Base-by-base conservation (phyloP, 2,113 vertebrate species). In the Pao palembangensis region DNA sequence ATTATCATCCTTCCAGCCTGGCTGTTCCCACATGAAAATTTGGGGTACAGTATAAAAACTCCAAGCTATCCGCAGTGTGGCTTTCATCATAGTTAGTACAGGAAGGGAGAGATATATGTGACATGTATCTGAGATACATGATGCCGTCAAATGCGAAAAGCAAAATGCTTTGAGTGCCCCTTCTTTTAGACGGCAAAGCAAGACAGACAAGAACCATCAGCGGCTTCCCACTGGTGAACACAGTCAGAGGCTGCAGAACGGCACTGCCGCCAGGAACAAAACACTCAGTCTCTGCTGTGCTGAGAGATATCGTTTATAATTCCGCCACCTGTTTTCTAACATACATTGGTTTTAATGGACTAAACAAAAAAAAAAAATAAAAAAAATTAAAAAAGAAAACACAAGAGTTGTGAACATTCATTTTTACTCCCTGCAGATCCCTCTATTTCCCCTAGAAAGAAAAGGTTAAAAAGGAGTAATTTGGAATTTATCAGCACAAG, bases 1-100 rank as follows among this genome's bases (percentile, higher is more conserved):
- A 91, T 83, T 71, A 73, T 76, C 78, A 71, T 77, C 78, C 78
- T 82, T 72, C 79, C 81, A 91, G 88, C 88, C 86, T 88, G 89
- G 87, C 80, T 83, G 78, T 69, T 68, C 79, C 71, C 51, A 38
- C 44, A 13, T 47, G n/a, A 7, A n/a, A 47, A 47, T n/a, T n/a
- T 67, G 18, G 8, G 34, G 34, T 38, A 38, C 34, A 8, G 34
- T 38, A 2, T 11, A 8, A 38, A 38, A 38, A 38, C 8, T 38
- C 8, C 8, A 38, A 38, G 8, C 34, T 38, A 38, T 23, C n/a
- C 65, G 28, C n/a, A 51, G 42, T 38, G 57, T 46, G 41, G 18
- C 41, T 21, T 25, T 46, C 21, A 48, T 64, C 28, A 55, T 46
- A 28, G 56, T 58, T 44, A 58, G 18, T 10, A 20, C 44, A 42